A percentile compares a stretch with the other conserved stretches of the same genome.
Evolutionary conservation across 2,888 invertebrate genomes (phyloP).

Genomic region (Diadromus collaris): DNA sequence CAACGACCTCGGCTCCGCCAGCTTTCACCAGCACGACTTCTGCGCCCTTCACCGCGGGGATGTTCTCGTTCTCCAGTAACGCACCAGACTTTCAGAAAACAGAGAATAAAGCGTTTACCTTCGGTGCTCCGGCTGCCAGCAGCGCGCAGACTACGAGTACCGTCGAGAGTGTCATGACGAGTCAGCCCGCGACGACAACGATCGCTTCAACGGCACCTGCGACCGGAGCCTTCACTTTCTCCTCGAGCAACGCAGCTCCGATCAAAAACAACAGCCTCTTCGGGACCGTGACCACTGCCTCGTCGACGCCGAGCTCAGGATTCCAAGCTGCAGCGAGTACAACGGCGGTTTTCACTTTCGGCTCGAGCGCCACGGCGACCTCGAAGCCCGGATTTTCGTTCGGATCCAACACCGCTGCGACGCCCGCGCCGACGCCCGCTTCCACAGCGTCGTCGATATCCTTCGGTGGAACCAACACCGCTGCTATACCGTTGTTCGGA

Average conservation of each 20-base stretch:
- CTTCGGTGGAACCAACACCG: slow-evolving; percentile 30
- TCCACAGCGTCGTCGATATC: slow-evolving; percentile 6
- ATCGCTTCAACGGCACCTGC: slow-evolving; percentile 11
- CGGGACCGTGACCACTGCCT: slow-evolving; percentile 21
- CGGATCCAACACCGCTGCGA: slow-evolving; percentile 33
- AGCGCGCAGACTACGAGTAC: neutral
- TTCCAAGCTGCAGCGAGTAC: slow-evolving; percentile 33
- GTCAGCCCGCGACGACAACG: slow-evolving; percentile 11
- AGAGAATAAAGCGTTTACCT: slow-evolving; percentile 40
- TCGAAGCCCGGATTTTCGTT: slow-evolving; percentile 34
- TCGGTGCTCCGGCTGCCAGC: slow-evolving; percentile 26
- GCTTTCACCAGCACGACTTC: slow-evolving; percentile 8
- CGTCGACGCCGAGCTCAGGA: slow-evolving; percentile 33
- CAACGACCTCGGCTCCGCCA: neutral
- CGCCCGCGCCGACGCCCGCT: slow-evolving; percentile 9
- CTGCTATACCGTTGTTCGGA: slow-evolving; percentile 50
- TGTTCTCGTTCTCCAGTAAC: slow-evolving; percentile 41
- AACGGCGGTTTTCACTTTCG: slow-evolving; percentile 29
- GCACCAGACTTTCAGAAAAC: slow-evolving; percentile 21
- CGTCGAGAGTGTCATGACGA: slow-evolving; percentile 5
- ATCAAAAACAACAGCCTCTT: slow-evolving; percentile 24
- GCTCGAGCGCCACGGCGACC: slow-evolving; percentile 29
- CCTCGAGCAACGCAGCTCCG: slow-evolving; percentile 15
- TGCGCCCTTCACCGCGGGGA: slow-evolving; percentile 12
- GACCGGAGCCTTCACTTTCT: slow-evolving; percentile 27